These are phyloP conservation scores for Amia ocellicauda DNA, from an alignment of 2,113 vertebrate genomes.

Conservation along the genomic window DNA sequence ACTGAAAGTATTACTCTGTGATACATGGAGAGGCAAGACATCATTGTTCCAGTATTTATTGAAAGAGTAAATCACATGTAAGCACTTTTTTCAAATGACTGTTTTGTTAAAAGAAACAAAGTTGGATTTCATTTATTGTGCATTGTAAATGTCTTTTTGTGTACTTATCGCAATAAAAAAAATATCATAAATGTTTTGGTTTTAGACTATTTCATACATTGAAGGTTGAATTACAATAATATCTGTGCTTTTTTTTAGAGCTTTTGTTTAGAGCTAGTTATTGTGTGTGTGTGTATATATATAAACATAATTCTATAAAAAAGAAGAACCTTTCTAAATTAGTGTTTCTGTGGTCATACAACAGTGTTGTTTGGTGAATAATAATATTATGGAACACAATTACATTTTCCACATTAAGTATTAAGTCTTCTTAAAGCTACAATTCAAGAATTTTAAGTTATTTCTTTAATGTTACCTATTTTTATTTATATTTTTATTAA, in stretches of 20 bases:
- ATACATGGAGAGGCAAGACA: slow-evolving; percentile 69
- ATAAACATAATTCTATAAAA: too few species aligned
- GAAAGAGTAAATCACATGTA: slow-evolving; percentile 87
- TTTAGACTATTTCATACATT: slow-evolving; percentile 26
- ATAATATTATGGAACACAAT: too few species aligned
- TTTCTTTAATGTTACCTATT: too few species aligned
- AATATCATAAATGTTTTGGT: neutral
- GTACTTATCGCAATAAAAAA: slow-evolving; percentile 82
- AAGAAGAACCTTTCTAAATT: too few species aligned
- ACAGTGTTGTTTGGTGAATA: too few species aligned
- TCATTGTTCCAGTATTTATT: slow-evolving; percentile 91
- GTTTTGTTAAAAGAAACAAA: slow-evolving; percentile 77
- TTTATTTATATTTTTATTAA: too few species aligned
- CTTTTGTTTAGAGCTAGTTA: slow-evolving; percentile 9
- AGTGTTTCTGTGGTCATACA: too few species aligned
- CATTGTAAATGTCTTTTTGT: slow-evolving; percentile 91
- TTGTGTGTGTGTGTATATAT: neutral
- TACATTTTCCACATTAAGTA: too few species aligned
- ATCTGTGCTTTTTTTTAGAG: slow-evolving; percentile 21
- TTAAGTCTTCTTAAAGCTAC: too few species aligned
- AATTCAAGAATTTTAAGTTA: too few species aligned
- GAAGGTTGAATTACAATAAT: slow-evolving; percentile 42
- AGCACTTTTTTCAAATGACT: slow-evolving; percentile 95
- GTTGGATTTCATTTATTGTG: slow-evolving; percentile 79
- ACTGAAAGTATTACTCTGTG: slow-evolving; percentile 71